Evolutionary conservation across 1,140 invertebrate species (phyloP).

Genomic region (Aphaenogaster rudis): DNA sequence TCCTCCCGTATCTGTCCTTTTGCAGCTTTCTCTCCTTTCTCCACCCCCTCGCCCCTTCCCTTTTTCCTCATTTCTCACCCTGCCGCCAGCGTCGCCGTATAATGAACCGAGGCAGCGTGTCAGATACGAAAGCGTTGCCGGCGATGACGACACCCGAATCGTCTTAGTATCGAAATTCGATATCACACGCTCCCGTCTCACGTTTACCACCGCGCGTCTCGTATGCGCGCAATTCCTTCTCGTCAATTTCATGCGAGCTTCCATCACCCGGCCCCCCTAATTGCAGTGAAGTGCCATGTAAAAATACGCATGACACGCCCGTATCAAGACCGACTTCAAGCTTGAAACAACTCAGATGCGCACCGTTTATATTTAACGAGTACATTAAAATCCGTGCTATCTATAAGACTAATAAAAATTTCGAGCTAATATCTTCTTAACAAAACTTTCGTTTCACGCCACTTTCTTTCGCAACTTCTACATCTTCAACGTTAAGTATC

Average conservation of each 20-base stretch:
- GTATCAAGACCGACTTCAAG: neutral
- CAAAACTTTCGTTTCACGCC: slow-evolving; percentile 14
- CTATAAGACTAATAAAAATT: slow-evolving; percentile 6
- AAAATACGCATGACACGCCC: slow-evolving; percentile 22
- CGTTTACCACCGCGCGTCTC: slow-evolving; percentile 40
- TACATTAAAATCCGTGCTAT: neutral
- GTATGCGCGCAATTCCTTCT: slow-evolving; percentile 48
- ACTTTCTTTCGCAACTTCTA: neutral
- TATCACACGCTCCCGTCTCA: slow-evolving; percentile 49
- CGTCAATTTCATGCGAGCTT: slow-evolving; percentile 36
- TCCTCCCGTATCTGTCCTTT: slow-evolving; percentile 68
- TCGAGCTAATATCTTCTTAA: slow-evolving; percentile 14
- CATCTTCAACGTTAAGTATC: slow-evolving; percentile 8
- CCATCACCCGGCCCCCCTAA: slow-evolving; percentile 15
- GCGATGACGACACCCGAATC: slow-evolving; percentile 62
- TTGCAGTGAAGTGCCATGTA: slow-evolving; percentile 18
- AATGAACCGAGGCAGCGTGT: slow-evolving; percentile 71
- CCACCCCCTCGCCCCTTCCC: neutral
- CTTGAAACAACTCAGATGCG: neutral
- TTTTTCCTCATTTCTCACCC: slow-evolving; percentile 51
- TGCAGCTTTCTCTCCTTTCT: slow-evolving; percentile 48
- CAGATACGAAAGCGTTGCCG: slow-evolving; percentile 71
- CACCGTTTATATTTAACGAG: neutral
- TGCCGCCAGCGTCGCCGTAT: slow-evolving; percentile 50
- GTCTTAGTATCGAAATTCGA: slow-evolving; percentile 73